Percentiles rank a stretch among this genome's conserved stretches.
These are phyloP conservation scores for Trididemnum clinides DNA, from an alignment of 23 tunicate species.

Conservation along the genomic window DNA sequence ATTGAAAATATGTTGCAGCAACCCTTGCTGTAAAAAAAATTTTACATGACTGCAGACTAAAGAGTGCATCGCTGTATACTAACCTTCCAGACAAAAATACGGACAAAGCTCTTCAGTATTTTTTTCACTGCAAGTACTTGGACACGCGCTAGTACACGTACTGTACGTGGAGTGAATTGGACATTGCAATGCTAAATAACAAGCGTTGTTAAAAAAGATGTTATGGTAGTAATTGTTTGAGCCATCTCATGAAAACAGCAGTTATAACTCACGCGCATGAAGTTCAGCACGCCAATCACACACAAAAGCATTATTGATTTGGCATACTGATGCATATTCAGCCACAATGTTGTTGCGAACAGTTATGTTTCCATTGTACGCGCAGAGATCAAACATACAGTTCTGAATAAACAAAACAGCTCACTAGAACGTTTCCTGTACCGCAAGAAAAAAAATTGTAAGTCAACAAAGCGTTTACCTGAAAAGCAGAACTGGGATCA, in stretches of 20 bases:
- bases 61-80: neutral
- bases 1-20: too few species aligned
- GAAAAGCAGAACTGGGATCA: neutral
- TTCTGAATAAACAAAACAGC: constrained; percentile 32
- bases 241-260: neutral
- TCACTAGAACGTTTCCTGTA: neutral
- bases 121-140: constrained; percentile 51
- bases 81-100: constrained; percentile 70
- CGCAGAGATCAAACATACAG: constrained; percentile 75
- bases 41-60: too few species aligned
- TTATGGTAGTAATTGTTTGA: neutral
- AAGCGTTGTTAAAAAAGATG: neutral
- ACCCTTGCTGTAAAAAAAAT: too few species aligned
- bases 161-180: constrained; percentile 57
- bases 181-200: constrained; percentile 55
- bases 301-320: neutral
- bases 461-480: neutral
- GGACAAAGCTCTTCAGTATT: constrained; percentile 20
- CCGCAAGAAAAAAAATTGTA: neutral
- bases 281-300: constrained; percentile 67
- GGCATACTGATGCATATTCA: constrained; percentile 53
- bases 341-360: constrained; percentile 29
- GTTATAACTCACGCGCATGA: neutral
- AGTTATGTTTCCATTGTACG: constrained; percentile 32
- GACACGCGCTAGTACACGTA: constrained; percentile 67